phyloP scores from a whole-genome alignment of 2,797 vertebrate genomes.

The Channallabes apus region DNA sequence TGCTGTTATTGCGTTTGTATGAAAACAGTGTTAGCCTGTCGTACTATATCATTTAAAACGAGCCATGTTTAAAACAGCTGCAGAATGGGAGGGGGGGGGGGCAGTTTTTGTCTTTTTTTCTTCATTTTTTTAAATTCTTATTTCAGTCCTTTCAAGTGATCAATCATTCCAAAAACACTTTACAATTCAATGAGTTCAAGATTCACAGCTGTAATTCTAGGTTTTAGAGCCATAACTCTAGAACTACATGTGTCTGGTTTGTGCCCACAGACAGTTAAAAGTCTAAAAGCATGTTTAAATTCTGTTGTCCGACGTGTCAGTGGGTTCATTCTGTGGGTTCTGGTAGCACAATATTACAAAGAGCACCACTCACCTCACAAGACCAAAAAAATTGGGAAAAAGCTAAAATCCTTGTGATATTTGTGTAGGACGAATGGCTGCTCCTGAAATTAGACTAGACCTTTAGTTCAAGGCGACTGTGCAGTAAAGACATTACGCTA shows the following conservation, averaged over 20 bases:
- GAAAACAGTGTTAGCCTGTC: background rate
- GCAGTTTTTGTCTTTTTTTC: background rate
- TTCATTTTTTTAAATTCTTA: background rate
- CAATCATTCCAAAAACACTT: background rate
- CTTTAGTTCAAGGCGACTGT: background rate
- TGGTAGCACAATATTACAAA: background rate
- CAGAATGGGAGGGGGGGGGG: background rate
- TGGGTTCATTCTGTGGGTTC: slow-evolving; percentile 10
- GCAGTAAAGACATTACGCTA: background rate
- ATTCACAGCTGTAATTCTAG: background rate
- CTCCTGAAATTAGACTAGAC: background rate
- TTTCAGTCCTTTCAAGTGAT: background rate
- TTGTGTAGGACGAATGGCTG: background rate
- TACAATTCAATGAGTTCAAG: background rate
- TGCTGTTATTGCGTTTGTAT: background rate
- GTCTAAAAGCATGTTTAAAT: slow-evolving; percentile 9
- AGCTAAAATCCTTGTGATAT: background rate
- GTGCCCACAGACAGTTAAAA: slow-evolving; percentile 17
- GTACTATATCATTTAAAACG: background rate
- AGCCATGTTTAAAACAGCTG: background rate
- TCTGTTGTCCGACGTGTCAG: slow-evolving; percentile 2
- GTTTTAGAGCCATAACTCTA: background rate
- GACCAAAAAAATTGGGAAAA: background rate
- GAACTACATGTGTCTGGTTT: background rate
- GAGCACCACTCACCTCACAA: background rate